phyloP scores from a whole-genome alignment of 1,140 invertebrate genomes.

The Palaemon carinicauda region DNA sequence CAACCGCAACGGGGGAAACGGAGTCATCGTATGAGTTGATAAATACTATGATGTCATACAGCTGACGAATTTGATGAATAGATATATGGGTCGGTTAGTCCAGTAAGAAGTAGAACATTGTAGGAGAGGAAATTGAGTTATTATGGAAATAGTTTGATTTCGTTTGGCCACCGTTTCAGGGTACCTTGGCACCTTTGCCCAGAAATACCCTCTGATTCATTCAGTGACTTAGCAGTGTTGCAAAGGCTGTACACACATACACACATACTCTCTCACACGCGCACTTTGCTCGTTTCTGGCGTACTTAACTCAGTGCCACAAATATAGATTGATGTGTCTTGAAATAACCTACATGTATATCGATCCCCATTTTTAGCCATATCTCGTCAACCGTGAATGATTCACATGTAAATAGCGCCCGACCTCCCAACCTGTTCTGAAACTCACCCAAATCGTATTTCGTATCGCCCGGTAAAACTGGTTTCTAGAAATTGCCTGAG shows the following conservation, averaged over 20 bases:
- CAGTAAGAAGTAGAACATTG: neutral
- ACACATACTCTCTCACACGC: neutral
- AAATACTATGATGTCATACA: conserved; percentile 19
- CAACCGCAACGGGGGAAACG: neutral
- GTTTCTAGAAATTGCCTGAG: no score
- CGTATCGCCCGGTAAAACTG: no score
- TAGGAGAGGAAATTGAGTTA: neutral
- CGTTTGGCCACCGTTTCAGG: neutral
- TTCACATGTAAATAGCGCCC: no score
- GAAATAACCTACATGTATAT: neutral
- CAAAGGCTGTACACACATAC: neutral
- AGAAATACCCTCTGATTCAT: conserved; percentile 35
- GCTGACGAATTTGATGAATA: neutral
- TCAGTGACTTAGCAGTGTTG: conserved; percentile 15
- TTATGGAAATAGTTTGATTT: neutral
- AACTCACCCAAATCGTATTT: no score
- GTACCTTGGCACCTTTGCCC: neutral
- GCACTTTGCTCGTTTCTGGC: neutral
- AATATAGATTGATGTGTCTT: neutral
- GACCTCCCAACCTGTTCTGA: no score
- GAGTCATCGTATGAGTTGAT: neutral
- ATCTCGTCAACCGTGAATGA: no score
- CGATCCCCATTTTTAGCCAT: no score
- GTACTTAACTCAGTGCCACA: neutral
- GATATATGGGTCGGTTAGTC: neutral